Evolutionary conservation across 2,888 invertebrate species (phyloP).

Genomic region (Drosophila differens): DNA sequence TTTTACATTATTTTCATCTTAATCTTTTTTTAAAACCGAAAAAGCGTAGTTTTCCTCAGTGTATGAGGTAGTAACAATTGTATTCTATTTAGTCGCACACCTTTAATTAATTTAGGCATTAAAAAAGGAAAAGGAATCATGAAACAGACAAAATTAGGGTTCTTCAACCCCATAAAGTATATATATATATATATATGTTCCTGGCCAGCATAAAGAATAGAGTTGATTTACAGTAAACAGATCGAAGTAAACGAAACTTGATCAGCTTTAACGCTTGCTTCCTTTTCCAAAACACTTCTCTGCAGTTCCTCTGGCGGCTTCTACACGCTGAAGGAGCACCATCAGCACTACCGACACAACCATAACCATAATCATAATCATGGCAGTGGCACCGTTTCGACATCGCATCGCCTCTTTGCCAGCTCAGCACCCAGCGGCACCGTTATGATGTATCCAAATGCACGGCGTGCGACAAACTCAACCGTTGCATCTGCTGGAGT

Average conservation of each 20-base stretch:
- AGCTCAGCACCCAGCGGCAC: slow-evolving; percentile 84
- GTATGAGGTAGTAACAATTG: not conserved
- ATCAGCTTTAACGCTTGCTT: not conserved
- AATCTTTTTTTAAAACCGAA: not conserved
- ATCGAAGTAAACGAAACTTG: not conserved
- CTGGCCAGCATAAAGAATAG: not conserved
- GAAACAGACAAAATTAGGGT: not conserved
- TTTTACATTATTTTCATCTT: not conserved
- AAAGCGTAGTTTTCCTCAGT: not conserved
- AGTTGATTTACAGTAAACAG: not conserved
- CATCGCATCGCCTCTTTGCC: slow-evolving; percentile 76
- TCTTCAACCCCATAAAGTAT: not conserved
- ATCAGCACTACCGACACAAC: slow-evolving; percentile 71
- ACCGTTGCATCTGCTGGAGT: slow-evolving; percentile 7
- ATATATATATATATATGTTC: not conserved
- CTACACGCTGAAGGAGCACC: slow-evolving; percentile 81
- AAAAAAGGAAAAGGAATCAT: not conserved
- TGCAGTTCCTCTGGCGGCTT: slow-evolving; percentile 82
- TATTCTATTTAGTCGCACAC: not conserved
- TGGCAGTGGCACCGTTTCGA: slow-evolving; percentile 39
- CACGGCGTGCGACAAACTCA: slow-evolving; percentile 51
- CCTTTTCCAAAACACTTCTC: not conserved
- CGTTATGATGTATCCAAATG: slow-evolving; percentile 84
- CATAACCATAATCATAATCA: slow-evolving; percentile 45
- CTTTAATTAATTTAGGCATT: not conserved